A percentile compares a stretch with the other conserved stretches of the same genome.
Conservation (phyloP, 2,888 invertebrate species). For the Sepioteuthis lessoniana region DNA sequence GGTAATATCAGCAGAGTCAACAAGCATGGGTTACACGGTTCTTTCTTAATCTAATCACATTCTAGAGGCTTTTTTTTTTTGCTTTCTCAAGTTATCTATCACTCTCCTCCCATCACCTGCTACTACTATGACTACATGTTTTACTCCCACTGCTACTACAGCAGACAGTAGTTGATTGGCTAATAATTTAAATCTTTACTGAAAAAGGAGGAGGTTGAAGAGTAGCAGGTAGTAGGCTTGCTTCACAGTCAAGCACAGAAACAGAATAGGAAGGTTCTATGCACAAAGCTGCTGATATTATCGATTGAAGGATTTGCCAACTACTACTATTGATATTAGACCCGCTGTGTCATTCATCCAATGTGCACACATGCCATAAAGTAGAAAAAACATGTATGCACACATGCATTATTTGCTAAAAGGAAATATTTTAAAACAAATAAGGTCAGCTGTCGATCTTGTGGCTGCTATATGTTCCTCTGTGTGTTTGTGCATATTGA, state of each 20-base stretch:
- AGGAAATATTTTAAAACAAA: not conserved
- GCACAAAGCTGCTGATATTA: not conserved
- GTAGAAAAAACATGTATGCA: not conserved
- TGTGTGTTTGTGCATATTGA: too few relatives aligned
- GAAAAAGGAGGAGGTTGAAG: not conserved
- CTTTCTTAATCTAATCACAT: not conserved
- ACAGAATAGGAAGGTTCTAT: not conserved
- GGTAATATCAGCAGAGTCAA: not conserved
- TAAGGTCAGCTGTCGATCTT: not conserved
- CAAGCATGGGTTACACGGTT: not conserved
- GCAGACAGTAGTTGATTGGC: not conserved
- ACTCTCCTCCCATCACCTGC: not conserved
- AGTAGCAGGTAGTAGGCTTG: not conserved
- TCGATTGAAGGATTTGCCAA: not conserved
- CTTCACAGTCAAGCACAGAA: not conserved
- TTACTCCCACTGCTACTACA: slow-evolving; percentile 17
- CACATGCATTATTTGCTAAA: not conserved
- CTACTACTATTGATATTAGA: not conserved
- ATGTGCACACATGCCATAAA: not conserved
- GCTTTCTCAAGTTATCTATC: not conserved
- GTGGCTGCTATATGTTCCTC: not conserved
- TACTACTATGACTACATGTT: not conserved
- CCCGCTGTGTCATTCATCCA: not conserved
- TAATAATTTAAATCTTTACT: not conserved
- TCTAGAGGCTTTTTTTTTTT: not conserved